phyloP scores from a whole-genome alignment of 2,113 vertebrate species.

The Chelonoidis abingdonii region DNA sequence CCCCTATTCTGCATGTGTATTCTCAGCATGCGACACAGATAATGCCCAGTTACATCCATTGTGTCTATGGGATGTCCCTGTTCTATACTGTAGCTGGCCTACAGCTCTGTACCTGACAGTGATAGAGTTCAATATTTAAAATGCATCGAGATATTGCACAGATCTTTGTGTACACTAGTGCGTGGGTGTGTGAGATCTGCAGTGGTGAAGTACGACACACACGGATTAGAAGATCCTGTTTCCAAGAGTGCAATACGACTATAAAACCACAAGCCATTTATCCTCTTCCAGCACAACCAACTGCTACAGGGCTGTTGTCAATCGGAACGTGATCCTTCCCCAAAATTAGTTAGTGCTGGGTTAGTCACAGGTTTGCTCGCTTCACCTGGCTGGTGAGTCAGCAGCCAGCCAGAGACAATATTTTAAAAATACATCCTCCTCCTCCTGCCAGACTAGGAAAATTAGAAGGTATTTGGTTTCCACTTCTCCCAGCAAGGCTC shows the following conservation, averaged over 20 bases:
- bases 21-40: no score
- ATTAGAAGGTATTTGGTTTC: neutral
- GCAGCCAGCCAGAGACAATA: neutral
- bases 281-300: neutral
- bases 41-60: neutral
- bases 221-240: fast-evolving
- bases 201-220: neutral
- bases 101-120: no score
- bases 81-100: no score
- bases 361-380: constrained; percentile 46
- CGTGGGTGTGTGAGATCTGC: no score
- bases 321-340: neutral
- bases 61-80: no score
- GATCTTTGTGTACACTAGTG: no score
- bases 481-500: neutral
- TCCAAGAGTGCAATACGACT: neutral
- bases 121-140: no score
- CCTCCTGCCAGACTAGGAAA: neutral
- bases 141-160: no score
- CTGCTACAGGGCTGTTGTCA: neutral
- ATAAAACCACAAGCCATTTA: neutral
- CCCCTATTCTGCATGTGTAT: no score
- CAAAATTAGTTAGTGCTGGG: neutral
- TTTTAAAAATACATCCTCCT: constrained; percentile 1
- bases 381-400: constrained; percentile 62